Evolutionary conservation across 35 echinoderm and acorn worm genomes (phyloP).

Genomic region (Ophioderma brevispina): DNA sequence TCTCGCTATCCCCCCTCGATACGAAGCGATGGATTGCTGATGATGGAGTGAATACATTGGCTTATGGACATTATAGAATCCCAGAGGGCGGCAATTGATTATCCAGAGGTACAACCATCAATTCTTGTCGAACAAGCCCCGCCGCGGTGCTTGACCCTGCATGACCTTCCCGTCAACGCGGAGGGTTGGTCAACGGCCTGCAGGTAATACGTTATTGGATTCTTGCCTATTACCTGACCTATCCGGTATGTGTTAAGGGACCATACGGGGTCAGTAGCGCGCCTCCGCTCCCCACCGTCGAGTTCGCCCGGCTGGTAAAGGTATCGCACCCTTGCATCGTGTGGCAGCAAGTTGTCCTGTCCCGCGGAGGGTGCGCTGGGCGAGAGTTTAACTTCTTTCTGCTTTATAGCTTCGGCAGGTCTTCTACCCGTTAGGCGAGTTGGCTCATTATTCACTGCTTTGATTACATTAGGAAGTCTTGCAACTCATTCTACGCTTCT

Average conservation of each 20-base stretch:
- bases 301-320: background rate
- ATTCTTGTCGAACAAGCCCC: background rate
- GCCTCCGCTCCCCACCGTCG: background rate
- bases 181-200: too few species aligned
- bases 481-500: too few species aligned
- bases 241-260: too few species aligned
- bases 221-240: too few species aligned
- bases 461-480: background rate
- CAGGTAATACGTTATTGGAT: too few species aligned
- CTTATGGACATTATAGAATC: background rate
- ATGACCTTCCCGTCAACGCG: too few species aligned
- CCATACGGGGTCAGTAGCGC: background rate
- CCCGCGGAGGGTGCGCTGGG: background rate
- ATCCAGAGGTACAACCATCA: background rate
- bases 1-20: background rate
- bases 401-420: background rate
- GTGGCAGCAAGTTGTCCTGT: background rate
- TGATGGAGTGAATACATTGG: background rate
- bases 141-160: too few species aligned
- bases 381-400: background rate
- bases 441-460: background rate
- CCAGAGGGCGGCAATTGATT: slow-evolving; percentile 3
- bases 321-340: background rate
- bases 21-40: background rate
- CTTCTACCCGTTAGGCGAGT: background rate